Percentiles rank a stretch among this genome's conserved stretches.
These are phyloP conservation scores for Nicator chloris DNA, from an alignment of 2,113 vertebrate genomes.

Conservation along the genomic window DNA sequence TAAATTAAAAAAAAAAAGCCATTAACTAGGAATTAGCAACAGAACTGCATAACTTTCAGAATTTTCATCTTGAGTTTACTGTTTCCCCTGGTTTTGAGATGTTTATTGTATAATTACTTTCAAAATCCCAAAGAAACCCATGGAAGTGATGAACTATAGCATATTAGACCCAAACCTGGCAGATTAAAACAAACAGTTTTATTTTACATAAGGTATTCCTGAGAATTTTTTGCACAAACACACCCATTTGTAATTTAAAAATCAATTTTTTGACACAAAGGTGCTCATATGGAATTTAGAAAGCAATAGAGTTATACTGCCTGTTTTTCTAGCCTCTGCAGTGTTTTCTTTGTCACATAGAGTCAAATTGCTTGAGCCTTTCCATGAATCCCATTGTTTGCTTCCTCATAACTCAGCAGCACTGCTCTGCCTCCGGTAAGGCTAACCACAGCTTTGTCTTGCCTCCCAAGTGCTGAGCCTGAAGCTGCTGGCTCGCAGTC, in stretches of 20 bases:
- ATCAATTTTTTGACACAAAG: neutral
- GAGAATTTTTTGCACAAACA: neutral
- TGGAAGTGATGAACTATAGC: neutral
- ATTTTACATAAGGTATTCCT: neutral
- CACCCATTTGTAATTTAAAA: neutral
- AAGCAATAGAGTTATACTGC: neutral
- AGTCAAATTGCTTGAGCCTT: neutral
- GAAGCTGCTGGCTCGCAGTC: neutral
- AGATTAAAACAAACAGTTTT: neutral
- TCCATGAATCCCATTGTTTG: neutral
- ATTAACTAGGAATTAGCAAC: neutral
- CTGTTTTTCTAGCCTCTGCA: neutral
- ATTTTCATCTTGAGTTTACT: neutral
- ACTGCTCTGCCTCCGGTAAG: neutral
- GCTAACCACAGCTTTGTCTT: neutral
- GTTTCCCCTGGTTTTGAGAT: neutral
- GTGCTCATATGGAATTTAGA: neutral
- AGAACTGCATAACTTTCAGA: neutral
- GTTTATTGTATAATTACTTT: neutral
- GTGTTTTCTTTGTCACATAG: fast-evolving
- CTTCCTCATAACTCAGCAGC: neutral
- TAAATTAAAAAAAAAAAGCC: neutral
- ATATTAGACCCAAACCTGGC: neutral
- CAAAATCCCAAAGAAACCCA: neutral
- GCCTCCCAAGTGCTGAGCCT: neutral